Evolutionary conservation across 2,888 invertebrate species (phyloP), one percentile per base, ranked within the genome.

Genomic region (Agelastica alni): DNA sequence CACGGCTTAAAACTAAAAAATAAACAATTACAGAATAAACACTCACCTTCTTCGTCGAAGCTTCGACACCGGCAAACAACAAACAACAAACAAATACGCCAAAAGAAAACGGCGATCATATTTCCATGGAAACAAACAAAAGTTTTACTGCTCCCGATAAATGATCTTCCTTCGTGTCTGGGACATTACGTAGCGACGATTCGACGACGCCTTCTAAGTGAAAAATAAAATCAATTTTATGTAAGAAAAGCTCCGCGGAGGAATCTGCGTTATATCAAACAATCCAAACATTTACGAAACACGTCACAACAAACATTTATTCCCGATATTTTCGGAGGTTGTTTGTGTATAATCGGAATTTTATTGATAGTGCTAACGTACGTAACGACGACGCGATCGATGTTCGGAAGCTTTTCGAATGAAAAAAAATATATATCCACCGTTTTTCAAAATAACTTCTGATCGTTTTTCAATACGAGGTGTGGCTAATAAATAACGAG

Each of bases 221-320:
- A 57, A 56, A 69, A 67, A 70, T 67, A 69, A 67, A 69, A 69
- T 70, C 70, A 69, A 68, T 68, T 53, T 66, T 68, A 66, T 71
- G 70, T 68, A 65, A 70, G 72, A 67, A 62, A 34, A 12, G 9
- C 13, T 14, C 28, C 7, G 16, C 14, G 4, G 20, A 44, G 20
- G n/a, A 64, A 65, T 69, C 73, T 74, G 74, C 67, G 68, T 71
- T 72, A 67, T 63, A 73, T 74, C 74, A 72, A 64, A 64, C 67
- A 68, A 74, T 73, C 72, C 71, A 73, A 74, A 74, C 73, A 74
- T 71, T 74, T 74, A 73, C 36, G 26, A 57, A 53, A 67, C 71
- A 73, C 73, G 74, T 75, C 75, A 75, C 72, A 75, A 75, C 72
- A 75, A 68, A 70, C 67, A 68, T 59, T 41, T 60, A 63, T 63